Evolutionary conservation across 1,140 invertebrate genomes (phyloP), one percentile per base, ranked within the genome.

Genomic region (Oppia nitens): DNA sequence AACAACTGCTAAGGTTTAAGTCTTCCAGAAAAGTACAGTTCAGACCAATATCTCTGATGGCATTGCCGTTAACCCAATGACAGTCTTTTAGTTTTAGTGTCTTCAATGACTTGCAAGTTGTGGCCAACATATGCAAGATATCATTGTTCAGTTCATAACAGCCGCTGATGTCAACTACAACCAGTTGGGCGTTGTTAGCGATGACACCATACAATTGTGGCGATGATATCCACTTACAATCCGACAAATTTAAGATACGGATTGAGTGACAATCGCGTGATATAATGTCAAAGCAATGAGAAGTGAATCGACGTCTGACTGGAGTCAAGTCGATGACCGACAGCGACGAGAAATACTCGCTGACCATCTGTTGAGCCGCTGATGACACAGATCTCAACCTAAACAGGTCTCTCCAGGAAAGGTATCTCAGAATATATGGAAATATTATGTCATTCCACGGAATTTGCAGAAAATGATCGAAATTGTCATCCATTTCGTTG

Each of bases 1-100:
- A 73, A 55, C 72, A 73, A 29, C 71, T 71, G n/a, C 67, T 67
- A 24, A 73, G 52, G 62, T 72, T 68, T 24, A 73, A 47, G 25
- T 65, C 61, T 52, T 71, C 68, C 27, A 73, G 55, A 3, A 64
- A 53, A 14, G 54, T 57, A 59, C 65, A 66, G 32, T 68, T 64
- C 11, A 66, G 24, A 12, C 65, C 62, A n/a, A 72, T 51, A 1
- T 63, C 61, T 3, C 65, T 66, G 23, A 73, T 51, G 20, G 66
- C 65, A n/a, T 64, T 64, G 32, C 59, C 60, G 62, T 65, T 68
- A 11, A 71, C 54, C 71, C 71, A 72, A 53, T 70, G 67, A 65
- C 71, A 72, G 23, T 69, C 66, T 23, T 64, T 65, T 9, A 73
- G 52, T 21, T 61, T 61, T 12, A 73, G 47, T 4, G 54, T 54